A percentile compares a stretch with the other conserved stretches of the same genome.
These are phyloP conservation scores for Tipula vernalis DNA, from an alignment of 2,888 invertebrate species.

Conservation along the genomic window DNA sequence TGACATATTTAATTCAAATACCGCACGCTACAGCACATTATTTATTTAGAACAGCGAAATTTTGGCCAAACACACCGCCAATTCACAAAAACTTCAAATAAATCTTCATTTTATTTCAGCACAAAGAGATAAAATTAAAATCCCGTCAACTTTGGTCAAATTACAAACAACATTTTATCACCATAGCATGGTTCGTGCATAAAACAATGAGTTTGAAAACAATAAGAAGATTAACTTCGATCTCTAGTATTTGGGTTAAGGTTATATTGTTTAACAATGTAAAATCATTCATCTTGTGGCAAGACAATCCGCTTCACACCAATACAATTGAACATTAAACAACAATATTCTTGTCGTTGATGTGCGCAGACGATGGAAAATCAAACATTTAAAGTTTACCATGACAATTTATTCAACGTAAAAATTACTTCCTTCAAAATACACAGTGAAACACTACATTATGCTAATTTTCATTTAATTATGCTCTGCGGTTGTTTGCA, in stretches of 20 bases:
- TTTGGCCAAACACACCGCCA: too few relatives aligned
- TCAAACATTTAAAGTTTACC: not conserved
- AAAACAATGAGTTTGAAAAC: too few relatives aligned
- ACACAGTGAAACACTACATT: not conserved
- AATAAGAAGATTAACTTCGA: too few relatives aligned
- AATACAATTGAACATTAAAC: not conserved
- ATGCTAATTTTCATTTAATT: not conserved
- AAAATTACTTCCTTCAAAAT: not conserved
- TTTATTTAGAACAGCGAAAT: too few relatives aligned
- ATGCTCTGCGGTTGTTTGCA: not conserved
- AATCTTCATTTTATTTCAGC: too few relatives aligned
- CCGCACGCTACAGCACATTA: too few relatives aligned
- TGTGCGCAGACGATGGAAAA: not conserved
- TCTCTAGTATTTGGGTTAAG: not conserved
- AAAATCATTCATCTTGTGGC: not conserved
- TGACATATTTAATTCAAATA: too few relatives aligned
- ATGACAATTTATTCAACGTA: not conserved
- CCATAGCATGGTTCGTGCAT: too few relatives aligned
- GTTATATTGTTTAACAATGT: not conserved
- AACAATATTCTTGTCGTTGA: not conserved
- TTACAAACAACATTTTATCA: too few relatives aligned
- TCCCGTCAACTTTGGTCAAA: too few relatives aligned
- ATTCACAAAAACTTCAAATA: too few relatives aligned
- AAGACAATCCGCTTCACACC: not conserved
- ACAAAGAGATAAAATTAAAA: too few relatives aligned